phyloP scores from a whole-genome alignment of 2,113 vertebrate genomes.

The Scomber scombrus region DNA sequence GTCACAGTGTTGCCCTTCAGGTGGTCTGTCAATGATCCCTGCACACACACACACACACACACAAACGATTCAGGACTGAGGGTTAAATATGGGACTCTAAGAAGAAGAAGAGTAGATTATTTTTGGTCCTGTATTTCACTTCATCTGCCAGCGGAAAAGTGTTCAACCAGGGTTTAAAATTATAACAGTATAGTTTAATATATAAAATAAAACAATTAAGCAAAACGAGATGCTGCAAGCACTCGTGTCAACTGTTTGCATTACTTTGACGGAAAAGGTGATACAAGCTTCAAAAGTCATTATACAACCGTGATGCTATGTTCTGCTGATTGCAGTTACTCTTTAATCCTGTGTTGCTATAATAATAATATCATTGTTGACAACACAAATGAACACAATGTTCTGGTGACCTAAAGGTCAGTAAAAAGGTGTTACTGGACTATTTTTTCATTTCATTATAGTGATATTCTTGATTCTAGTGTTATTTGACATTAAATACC shows the following conservation, averaged over 20 bases:
- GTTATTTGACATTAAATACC: constrained; percentile 8
- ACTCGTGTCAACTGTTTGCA: not conserved
- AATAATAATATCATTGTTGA: constrained; percentile 34
- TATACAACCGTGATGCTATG: constrained; percentile 15
- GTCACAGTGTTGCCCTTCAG: constrained; percentile 95
- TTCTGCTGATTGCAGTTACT: constrained; percentile 31
- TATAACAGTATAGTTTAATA: not conserved
- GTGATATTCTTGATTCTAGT: not conserved
- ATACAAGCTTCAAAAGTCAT: not conserved
- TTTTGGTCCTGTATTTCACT: not conserved
- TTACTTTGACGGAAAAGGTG: constrained; percentile 1
- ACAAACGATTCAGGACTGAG: constrained; percentile 14
- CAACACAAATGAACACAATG: constrained; percentile 3
- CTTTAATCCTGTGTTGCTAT: constrained; percentile 28
- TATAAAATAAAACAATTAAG: constrained; percentile 6
- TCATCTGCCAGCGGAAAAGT: not conserved
- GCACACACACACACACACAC: constrained; percentile 20
- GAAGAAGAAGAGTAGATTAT: not conserved
- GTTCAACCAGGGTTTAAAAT: not conserved
- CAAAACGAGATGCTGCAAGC: not conserved
- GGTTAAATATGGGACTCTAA: constrained; percentile 10
- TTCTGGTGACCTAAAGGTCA: constrained; percentile 2
- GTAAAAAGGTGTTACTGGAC: too few species aligned
- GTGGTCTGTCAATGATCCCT: constrained; percentile 97
- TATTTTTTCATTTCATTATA: too few species aligned